A percentile compares a stretch with the other conserved stretches of the same genome.
These are phyloP conservation scores for Eupithecia subfuscata DNA, from an alignment of 2,888 invertebrate genomes.

Conservation along the genomic window DNA sequence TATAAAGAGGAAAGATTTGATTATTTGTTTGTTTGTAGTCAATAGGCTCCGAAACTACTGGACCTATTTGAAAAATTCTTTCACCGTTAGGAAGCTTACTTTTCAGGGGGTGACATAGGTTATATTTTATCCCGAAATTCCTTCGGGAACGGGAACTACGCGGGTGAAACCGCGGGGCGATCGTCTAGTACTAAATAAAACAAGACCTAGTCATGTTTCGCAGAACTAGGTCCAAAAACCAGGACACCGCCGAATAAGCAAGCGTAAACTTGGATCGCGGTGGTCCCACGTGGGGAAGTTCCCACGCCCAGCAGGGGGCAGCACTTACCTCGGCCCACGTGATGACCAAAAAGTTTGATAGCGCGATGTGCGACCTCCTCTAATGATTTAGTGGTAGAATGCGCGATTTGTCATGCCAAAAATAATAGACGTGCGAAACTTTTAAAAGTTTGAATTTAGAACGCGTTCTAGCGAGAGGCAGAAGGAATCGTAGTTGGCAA, in stretches of 20 bases:
- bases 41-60: too few species aligned
- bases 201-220: neutral
- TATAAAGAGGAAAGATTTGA: too few species aligned
- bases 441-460: constrained; percentile 3
- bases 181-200: neutral
- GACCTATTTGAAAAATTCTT: too few species aligned
- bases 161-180: neutral
- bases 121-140: too few species aligned
- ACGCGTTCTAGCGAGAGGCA: neutral
- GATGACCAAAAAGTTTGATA: constrained; percentile 41
- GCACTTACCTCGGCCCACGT: constrained; percentile 37
- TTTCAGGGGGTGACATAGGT: too few species aligned
- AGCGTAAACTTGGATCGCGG: constrained; percentile 50
- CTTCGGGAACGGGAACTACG: too few species aligned
- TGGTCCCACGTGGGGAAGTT: constrained; percentile 63
- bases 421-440: constrained; percentile 1
- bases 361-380: constrained; percentile 58
- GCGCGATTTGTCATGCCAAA: constrained; percentile 12
- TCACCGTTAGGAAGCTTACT: too few species aligned
- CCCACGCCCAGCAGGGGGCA: constrained; percentile 71
- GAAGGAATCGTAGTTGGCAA: neutral
- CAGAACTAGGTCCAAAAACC: constrained; percentile 8
- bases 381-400: constrained; percentile 32
- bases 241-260: constrained; percentile 30
- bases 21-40: too few species aligned